phyloP scores from a whole-genome alignment of 2,888 invertebrate species.

The Lasioglossum lativentre region DNA sequence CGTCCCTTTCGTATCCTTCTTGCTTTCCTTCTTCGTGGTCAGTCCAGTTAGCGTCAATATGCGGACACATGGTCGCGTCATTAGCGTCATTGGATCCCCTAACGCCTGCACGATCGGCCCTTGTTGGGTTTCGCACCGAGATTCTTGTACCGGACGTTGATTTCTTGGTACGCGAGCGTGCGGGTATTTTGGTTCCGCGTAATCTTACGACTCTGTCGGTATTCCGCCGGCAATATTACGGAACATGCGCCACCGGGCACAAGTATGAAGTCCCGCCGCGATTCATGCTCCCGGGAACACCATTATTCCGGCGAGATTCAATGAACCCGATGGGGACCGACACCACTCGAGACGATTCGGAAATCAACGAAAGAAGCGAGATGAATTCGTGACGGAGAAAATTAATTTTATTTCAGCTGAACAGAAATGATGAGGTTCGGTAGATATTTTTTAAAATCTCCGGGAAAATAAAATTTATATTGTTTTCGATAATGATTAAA shows the following conservation, averaged over 20 bases:
- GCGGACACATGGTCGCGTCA: slow-evolving; percentile 79
- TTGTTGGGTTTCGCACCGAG: slow-evolving; percentile 53
- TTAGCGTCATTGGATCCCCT: slow-evolving; percentile 79
- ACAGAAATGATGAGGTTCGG: no score
- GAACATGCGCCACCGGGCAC: background rate
- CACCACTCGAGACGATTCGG: background rate
- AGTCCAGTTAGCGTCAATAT: slow-evolving; percentile 80
- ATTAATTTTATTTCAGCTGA: no score
- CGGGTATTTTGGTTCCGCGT: slow-evolving; percentile 28
- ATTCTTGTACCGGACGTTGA: slow-evolving; percentile 47
- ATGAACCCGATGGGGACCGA: slow-evolving; percentile 8
- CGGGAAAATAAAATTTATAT: no score
- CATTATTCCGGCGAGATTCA: background rate
- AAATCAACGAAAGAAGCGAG: no score
- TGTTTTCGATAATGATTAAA: no score
- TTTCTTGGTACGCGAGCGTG: slow-evolving; percentile 49
- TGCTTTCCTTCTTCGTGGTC: slow-evolving; percentile 63
- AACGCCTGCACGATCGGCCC: slow-evolving; percentile 72
- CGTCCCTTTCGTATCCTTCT: slow-evolving; percentile 42
- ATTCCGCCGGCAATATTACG: slow-evolving; percentile 3
- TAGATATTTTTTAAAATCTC: no score
- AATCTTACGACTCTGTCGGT: slow-evolving; percentile 9
- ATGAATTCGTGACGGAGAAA: no score
- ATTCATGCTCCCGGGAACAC: background rate
- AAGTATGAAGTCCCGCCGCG: background rate